A percentile compares a stretch with the other conserved stretches of the same genome.
Evolutionary conservation across 2,113 vertebrate genomes (phyloP).

Genomic region (Podilymbus podiceps): DNA sequence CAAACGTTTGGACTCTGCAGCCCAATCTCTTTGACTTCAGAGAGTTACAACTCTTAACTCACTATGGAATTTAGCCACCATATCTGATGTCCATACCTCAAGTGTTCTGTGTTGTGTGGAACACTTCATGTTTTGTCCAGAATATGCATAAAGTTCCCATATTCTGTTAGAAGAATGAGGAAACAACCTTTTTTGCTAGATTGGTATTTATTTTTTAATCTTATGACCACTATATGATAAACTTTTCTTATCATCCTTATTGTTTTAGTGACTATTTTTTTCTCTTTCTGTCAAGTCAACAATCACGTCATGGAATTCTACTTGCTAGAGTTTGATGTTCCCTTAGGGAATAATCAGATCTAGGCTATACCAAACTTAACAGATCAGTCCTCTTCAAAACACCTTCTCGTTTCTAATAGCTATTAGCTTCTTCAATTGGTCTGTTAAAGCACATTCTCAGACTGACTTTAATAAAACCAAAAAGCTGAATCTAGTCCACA

Average conservation of each 20-base stretch:
- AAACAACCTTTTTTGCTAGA: conserved; percentile 61
- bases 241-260: conserved; percentile 45
- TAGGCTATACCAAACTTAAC: conserved; percentile 67
- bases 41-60: conserved; percentile 61
- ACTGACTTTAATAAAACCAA: conserved; percentile 75
- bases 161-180: conserved; percentile 59
- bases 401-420: conserved; percentile 50
- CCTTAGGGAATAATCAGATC: conserved; percentile 30
- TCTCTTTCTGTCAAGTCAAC: conserved; percentile 57
- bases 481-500: conserved; percentile 61
- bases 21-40: conserved; percentile 58
- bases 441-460: conserved; percentile 71
- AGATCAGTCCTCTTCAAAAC: conserved; percentile 56
- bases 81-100: conserved; percentile 72
- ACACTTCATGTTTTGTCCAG: conserved; percentile 69
- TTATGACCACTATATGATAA: conserved; percentile 77
- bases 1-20: conserved; percentile 61
- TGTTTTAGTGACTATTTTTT: conserved; percentile 58
- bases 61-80: conserved; percentile 71
- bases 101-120: conserved; percentile 71
- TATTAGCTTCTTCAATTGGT: conserved; percentile 63
- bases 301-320: conserved; percentile 35
- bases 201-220: conserved; percentile 78
- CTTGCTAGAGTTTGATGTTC: conserved; percentile 36
- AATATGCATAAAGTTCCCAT: conserved; percentile 60